A percentile compares a stretch with the other conserved stretches of the same genome.
Conservation (phyloP, 2,113 vertebrate species). For the Mastomys natalensis region DNA sequence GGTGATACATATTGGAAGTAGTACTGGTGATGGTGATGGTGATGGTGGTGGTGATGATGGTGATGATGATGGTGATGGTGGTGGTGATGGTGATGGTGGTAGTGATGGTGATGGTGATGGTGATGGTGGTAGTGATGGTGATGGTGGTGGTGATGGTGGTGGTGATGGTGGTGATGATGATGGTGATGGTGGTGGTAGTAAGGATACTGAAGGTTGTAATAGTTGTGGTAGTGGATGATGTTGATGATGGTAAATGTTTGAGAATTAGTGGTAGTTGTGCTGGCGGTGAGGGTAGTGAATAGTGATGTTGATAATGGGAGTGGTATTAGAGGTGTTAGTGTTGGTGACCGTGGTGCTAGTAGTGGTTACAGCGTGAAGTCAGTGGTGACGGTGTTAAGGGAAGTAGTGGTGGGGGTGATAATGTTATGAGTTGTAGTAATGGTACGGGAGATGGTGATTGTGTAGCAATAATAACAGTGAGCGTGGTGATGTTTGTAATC, state of each 20-base stretch:
- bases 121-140: no score
- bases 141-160: no score
- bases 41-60: no score
- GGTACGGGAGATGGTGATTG: not conserved
- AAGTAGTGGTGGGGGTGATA: no score
- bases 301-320: accelerated
- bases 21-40: not conserved
- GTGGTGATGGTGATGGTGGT: no score
- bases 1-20: not conserved
- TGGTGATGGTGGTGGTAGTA: no score
- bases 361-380: accelerated
- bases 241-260: not conserved
- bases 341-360: accelerated
- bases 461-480: no score
- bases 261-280: accelerated
- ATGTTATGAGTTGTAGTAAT: accelerated
- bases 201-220: accelerated
- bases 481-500: not conserved
- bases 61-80: no score
- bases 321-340: not conserved
- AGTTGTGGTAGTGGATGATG: not conserved
- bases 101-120: no score
- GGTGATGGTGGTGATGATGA: no score
- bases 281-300: not conserved
- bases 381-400: not conserved